A percentile compares a stretch with the other conserved stretches of the same genome.
Conservation (phyloP, 2,797 vertebrate species). For the Odontamblyopus lacepedii region DNA sequence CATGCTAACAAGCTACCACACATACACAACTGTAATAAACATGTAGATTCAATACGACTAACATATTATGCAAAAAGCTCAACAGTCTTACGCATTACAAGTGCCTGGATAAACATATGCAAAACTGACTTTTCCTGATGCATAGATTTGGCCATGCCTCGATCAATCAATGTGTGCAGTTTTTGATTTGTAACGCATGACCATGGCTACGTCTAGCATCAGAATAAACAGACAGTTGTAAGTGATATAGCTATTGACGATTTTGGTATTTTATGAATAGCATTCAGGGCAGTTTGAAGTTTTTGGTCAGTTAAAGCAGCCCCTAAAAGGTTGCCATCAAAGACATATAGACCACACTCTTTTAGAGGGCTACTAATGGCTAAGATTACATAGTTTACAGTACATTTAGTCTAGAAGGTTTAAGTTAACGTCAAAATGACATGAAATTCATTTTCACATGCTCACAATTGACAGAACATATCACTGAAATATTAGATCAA, state of each 20-base stretch:
- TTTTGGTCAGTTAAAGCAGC: slow-evolving; percentile 78
- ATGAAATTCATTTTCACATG: slow-evolving; percentile 76
- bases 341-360: slow-evolving; percentile 58
- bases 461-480: slow-evolving; percentile 70
- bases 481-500: slow-evolving; percentile 55
- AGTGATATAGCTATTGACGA: slow-evolving; percentile 69
- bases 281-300: slow-evolving; percentile 77
- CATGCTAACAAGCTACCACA: slow-evolving; percentile 54
- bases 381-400: slow-evolving; percentile 75
- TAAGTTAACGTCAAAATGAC: slow-evolving; percentile 72
- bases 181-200: slow-evolving; percentile 46
- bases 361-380: slow-evolving; percentile 77
- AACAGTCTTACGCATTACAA: slow-evolving; percentile 70
- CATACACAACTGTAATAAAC: slow-evolving; percentile 55
- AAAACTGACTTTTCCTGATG: slow-evolving; percentile 47
- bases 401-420: slow-evolving; percentile 68
- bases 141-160: slow-evolving; percentile 54
- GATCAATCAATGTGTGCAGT: slow-evolving; percentile 49
- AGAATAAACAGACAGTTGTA: slow-evolving; percentile 50
- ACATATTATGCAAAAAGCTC: slow-evolving; percentile 57
- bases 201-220: slow-evolving; percentile 57
- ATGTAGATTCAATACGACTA: slow-evolving; percentile 42
- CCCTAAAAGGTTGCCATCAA: slow-evolving; percentile 71
- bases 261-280: slow-evolving; percentile 75
- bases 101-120: slow-evolving; percentile 67